Evolutionary conservation across 2,888 invertebrate species (phyloP), one percentile per base, ranked within the genome.

Genomic region (Apamea crenata): DNA sequence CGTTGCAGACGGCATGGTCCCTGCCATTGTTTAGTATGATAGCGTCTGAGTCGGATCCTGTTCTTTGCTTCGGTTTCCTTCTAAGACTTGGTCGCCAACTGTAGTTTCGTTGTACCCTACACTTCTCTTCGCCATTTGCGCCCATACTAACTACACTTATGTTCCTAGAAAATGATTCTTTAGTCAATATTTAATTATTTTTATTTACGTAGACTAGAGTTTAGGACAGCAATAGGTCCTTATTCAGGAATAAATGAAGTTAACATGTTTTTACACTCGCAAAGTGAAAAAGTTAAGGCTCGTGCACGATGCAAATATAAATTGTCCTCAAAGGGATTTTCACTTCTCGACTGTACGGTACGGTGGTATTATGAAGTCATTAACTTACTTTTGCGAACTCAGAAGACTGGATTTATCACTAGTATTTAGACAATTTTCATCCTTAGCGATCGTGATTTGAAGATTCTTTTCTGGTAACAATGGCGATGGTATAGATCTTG

Each of bases 41-140:
- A 59, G 97, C 97, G 72, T 97, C 97, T 6, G 97, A 97, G 85
- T 97, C 96, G 0, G 97, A 97, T 0, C 97, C 97, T 21, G 97
- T 97, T 80, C 97, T 94, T 87, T 96, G 97, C 90, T 97, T 97
- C 77, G 91, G 94, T 86, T 98, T 98, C 88, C 97, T 97, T 82
- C 98, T 97, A 90, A 99, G 96, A 93, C 99, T 98, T 74, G 98
- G 97, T 81, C 98, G 98, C 98, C 98, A 98, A 84, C 98, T 98
- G 91, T 98, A 98, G 36, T 98, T 98, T 89, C 98, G 96, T 87
- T 98, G 98, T 44, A 98, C 97, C 89, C 97, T 96, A 85, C 97
- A 97, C 85, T 96, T 97, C 8, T 96, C 96, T 7, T 96, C 96
- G 6, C 93, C 93, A 59, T 92, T 95, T 16, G 91, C 78, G 1